phyloP scores from a whole-genome alignment of 2,888 invertebrate species.

The Blastobasis lacticolella region DNA sequence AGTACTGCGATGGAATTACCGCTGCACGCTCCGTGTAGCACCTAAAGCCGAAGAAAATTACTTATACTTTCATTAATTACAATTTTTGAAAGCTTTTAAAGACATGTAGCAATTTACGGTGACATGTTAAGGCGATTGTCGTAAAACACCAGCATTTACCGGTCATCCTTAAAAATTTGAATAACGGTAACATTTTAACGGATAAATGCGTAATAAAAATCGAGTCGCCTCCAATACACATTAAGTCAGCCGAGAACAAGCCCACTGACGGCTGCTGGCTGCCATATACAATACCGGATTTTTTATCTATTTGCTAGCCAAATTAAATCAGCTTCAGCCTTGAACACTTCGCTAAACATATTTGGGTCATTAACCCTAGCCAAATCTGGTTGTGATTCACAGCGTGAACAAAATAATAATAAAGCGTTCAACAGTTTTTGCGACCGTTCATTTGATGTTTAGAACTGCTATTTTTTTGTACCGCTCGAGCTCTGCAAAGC shows the following conservation, averaged over 20 bases:
- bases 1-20: too few relatives aligned
- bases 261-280: slow-evolving; percentile 28
- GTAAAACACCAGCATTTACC: slow-evolving; percentile 7
- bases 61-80: neutral
- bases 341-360: slow-evolving; percentile 67
- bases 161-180: slow-evolving; percentile 24
- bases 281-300: slow-evolving; percentile 37
- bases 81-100: slow-evolving; percentile 4
- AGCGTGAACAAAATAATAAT: slow-evolving; percentile 67
- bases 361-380: slow-evolving; percentile 72
- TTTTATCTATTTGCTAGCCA: slow-evolving; percentile 52
- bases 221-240: slow-evolving; percentile 25
- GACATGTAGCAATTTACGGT: neutral
- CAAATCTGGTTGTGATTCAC: slow-evolving; percentile 73
- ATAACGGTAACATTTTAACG: slow-evolving; percentile 51
- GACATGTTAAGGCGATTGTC: neutral
- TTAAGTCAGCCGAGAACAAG: slow-evolving; percentile 36
- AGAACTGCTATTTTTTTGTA: slow-evolving; percentile 46
- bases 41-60: neutral
- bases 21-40: neutral
- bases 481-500: slow-evolving; percentile 17
- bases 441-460: slow-evolving; percentile 53
- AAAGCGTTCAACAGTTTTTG: slow-evolving; percentile 68
- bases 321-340: slow-evolving; percentile 62
- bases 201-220: slow-evolving; percentile 41